A percentile compares a stretch with the other conserved stretches of the same genome.
Conservation (phyloP, 2,113 vertebrate species). For the Octodon degus region DNA sequence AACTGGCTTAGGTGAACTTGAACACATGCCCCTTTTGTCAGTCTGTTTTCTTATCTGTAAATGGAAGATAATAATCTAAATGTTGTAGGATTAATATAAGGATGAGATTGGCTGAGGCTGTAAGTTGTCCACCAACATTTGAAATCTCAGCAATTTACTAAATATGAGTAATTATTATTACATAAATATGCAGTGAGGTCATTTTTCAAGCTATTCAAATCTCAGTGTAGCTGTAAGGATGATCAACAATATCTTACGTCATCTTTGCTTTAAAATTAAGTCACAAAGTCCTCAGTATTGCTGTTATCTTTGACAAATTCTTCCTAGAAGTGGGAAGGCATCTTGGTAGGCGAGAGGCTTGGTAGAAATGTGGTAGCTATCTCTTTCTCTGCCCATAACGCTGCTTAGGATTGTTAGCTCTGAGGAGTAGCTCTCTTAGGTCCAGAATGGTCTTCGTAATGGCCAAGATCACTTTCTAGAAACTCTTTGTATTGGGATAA, state of each 20-base stretch:
- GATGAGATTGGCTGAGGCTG: conserved; percentile 44
- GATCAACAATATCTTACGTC: conserved; percentile 34
- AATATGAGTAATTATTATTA: conserved; percentile 72
- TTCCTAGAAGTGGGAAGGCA: not conserved
- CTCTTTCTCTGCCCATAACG: not conserved
- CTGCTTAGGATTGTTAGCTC: not conserved
- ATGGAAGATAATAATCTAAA: conserved; percentile 52
- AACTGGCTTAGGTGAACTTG: conserved; percentile 18
- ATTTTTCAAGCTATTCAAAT: conserved; percentile 63
- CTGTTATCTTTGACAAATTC: not conserved
- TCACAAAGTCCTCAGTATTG: not conserved
- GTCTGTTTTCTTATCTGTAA: conserved; percentile 47
- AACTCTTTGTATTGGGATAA: not conserved
- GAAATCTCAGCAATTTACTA: conserved; percentile 74
- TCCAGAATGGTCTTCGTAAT: not conserved
- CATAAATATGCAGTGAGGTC: conserved; percentile 55
- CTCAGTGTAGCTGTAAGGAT: conserved; percentile 54
- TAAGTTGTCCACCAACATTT: conserved; percentile 58
- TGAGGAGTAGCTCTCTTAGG: not conserved
- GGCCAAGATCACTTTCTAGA: not conserved
- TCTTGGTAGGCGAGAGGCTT: not conserved
- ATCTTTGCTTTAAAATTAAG: conserved; percentile 54
- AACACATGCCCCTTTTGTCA: conserved; percentile 8
- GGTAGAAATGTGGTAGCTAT: not conserved
- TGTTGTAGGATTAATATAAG: conserved; percentile 45